Base-by-base conservation (phyloP, 2,888 invertebrate species). In the Amiota communis region DNA sequence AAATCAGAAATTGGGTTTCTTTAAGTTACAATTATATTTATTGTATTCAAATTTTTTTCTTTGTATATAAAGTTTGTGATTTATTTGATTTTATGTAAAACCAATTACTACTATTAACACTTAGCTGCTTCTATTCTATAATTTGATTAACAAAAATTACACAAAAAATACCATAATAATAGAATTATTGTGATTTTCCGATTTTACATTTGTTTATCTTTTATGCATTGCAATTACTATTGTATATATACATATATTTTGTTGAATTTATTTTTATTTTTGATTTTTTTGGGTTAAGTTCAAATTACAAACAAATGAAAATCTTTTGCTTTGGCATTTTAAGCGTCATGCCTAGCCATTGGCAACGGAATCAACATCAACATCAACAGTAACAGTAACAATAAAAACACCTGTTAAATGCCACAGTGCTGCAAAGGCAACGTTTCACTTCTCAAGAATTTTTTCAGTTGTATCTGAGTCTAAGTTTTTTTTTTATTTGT, bases 241-340 rank as follows among this genome's bases (percentile, higher is more conserved):
- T 57, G 57, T 20, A 10, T 57, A n/a, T 17, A 3, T 57, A 15
- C 1, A 10, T 57, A n/a, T 17, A 3, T 56, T 2, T 53, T 56
- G 6, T 69, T 49, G 23, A 23, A 3, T 23, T 23, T 23, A 23
- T 15, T 57, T n/a, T 8, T 57, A 8, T 53, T 20, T 15, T 20
- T 17, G 17, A 17, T 20, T 2, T 70, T 72, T 75, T 80, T 75
- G 74, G 79, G 78, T 78, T 77, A 79, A 76, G 80, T 80, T 79
- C 80, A 78, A 74, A 74, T 74, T 10, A 36, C 51, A n/a, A 10
- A 15, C 23, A 63, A 17, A 59, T 46, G 15, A 64, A 64, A 65
- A n/a, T 59, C 49, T 17, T 67, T 67, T 51, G 51, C 70, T 70
- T 72, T 76, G 73, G 73, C 76, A 78, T 74, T 79, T 77, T 61